Percentiles rank a stretch among this genome's conserved stretches.
These are phyloP conservation scores for Dendroctonus valens DNA, from an alignment of 1,140 invertebrate genomes.

Conservation along the genomic window DNA sequence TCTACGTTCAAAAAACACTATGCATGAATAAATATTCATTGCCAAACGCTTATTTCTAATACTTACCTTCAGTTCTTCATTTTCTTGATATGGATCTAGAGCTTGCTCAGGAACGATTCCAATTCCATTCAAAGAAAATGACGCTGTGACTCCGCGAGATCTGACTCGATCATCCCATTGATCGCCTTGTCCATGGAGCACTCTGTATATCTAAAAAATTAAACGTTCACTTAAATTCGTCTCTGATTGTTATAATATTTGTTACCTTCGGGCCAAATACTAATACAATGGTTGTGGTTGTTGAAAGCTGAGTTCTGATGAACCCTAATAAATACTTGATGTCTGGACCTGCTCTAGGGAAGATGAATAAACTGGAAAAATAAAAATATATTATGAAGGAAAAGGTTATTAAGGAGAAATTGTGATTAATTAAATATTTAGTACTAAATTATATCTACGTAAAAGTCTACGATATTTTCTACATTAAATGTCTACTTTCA, in stretches of 20 bases:
- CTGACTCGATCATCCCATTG: conserved; percentile 80
- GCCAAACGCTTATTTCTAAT: neutral
- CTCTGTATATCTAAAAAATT: conserved; percentile 65
- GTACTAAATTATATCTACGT: too few relatives aligned
- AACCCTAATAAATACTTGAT: conserved; percentile 87
- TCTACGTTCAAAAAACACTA: too few relatives aligned
- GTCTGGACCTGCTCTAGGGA: conserved; percentile 82
- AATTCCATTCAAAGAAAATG: conserved; percentile 82
- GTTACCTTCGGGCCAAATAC: conserved; percentile 85
- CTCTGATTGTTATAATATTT: conserved; percentile 4
- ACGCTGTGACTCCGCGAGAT: conserved; percentile 76
- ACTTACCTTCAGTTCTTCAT: conserved; percentile 81
- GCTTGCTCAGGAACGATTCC: conserved; percentile 76
- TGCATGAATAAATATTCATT: too few relatives aligned
- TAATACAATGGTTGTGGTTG: conserved; percentile 77
- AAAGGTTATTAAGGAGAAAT: neutral
- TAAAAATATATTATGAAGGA: neutral
- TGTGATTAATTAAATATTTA: too few relatives aligned
- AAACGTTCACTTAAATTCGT: neutral
- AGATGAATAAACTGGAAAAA: conserved; percentile 72
- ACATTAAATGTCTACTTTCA: too few relatives aligned
- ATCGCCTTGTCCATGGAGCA: conserved; percentile 78
- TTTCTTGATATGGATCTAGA: conserved; percentile 82
- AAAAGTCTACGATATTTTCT: too few relatives aligned
- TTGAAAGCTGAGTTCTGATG: conserved; percentile 81